Percentiles rank a stretch among this genome's conserved stretches.
Conservation (phyloP, 2,797 vertebrate genomes). For the Chloroceryle amazona region DNA sequence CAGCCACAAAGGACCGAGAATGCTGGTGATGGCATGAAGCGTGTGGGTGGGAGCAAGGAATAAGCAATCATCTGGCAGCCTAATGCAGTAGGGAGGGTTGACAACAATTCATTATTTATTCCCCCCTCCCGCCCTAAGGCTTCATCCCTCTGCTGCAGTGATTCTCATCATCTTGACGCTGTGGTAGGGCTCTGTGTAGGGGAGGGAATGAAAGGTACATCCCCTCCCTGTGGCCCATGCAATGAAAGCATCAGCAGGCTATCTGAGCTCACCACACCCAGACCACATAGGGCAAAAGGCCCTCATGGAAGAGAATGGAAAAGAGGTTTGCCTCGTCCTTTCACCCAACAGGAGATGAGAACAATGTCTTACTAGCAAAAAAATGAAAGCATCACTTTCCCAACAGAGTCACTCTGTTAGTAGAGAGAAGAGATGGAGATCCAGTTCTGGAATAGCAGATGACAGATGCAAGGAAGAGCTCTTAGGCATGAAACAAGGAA, state of each 20-base stretch:
- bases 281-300: constrained; percentile 35
- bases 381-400: neutral
- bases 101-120: constrained; percentile 69
- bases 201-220: constrained; percentile 58
- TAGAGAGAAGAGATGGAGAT: neutral
- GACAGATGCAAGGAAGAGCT: neutral
- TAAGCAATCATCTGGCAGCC: constrained; percentile 72
- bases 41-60: constrained; percentile 71
- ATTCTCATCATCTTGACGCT: constrained; percentile 49
- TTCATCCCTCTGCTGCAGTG: constrained; percentile 39
- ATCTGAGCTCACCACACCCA: constrained; percentile 55
- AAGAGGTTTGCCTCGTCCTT: neutral
- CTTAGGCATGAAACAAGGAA: neutral
- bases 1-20: constrained; percentile 68
- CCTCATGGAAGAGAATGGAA: neutral
- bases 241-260: constrained; percentile 63
- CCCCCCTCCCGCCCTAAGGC: constrained; percentile 57
- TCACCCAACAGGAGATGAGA: neutral
- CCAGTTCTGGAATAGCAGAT: neutral
- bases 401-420: neutral
- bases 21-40: constrained; percentile 68
- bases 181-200: constrained; percentile 67
- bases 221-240: constrained; percentile 50
- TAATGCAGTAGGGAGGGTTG: constrained; percentile 56
- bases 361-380: neutral